Base-by-base conservation (phyloP, 2,113 vertebrate species). In the Peromyscus californicus region DNA sequence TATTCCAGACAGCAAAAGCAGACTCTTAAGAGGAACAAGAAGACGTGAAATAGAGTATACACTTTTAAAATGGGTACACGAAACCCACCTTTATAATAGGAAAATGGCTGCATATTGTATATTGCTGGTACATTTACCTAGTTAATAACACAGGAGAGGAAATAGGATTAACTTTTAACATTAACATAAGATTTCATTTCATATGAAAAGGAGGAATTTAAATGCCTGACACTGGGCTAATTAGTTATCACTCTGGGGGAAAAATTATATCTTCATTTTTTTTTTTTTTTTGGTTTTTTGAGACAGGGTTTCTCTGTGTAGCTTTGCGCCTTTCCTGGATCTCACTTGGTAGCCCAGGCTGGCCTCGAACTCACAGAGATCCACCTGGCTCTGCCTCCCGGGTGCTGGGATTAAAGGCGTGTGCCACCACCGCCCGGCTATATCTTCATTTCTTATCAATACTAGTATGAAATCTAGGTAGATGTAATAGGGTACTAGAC, bases 161-260 rank as follows among this genome's bases (percentile, higher is more conserved):
- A 82, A 36, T 17, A 93, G 24, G 65, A 94, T 26, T 69, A 7
- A 84, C 54, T 70, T 90, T 76, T 72, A 94, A 87, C 21, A 87
- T 69, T 89, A 85, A 86, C 42, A 61, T 51, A 51, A 95, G 42
- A 75, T 70, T 51, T 33, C 42, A 82, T 82, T 92, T 69, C 29
- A 39, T 12, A 48, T 76, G 12, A 89, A 19, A 21, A 7, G 0
- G 3, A 15, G 7, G 42, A 67, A 79, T 8, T 59, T 74, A 90
- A 90, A 89, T 69, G 45, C 65, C 19, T 65, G 42, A 48, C 15
- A 15, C 29, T 74, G 4, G 12, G 74, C 74, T 89, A 54, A 61
- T 51, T 45, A 31, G 10, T 22, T 65, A 90, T 2, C 36, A 82
- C 16, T 61, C n/a, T 61, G 1, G 13, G 19, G 22, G 78, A 75